A percentile compares a stretch with the other conserved stretches of the same genome.
Conservation (phyloP, 2,888 invertebrate genomes). For the Gibbula magus region DNA sequence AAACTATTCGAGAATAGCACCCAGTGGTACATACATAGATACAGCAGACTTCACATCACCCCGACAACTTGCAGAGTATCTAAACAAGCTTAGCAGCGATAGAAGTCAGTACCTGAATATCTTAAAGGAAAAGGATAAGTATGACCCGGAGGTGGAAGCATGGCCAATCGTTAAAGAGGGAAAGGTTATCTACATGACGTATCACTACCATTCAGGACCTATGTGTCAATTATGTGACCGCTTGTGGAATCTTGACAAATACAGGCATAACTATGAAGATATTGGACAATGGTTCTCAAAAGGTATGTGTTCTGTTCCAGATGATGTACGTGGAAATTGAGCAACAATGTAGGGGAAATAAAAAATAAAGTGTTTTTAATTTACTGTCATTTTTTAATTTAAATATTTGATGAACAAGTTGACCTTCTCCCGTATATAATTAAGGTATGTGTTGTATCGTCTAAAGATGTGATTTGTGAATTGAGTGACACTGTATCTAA, state of each 20-base stretch:
- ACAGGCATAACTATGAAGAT: neutral
- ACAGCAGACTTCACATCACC: conserved; percentile 27
- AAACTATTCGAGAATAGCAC: conserved; percentile 6
- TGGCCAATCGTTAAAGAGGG: conserved; percentile 16
- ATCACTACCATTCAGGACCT: conserved; percentile 31
- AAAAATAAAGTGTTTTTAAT: no score
- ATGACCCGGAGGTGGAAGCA: conserved; percentile 26
- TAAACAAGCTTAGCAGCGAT: conserved; percentile 28
- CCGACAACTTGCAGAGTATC: conserved; percentile 30
- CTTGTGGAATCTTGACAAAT: conserved; percentile 36
- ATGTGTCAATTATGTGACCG: conserved; percentile 38
- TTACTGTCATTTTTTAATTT: no score
- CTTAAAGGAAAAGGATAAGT: conserved; percentile 30
- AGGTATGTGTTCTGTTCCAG: conserved; percentile 21
- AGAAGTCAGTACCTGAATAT: conserved; percentile 23
- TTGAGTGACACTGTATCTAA: no score
- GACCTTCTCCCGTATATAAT: no score
- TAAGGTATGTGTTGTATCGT: no score
- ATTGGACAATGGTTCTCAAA: conserved; percentile 24
- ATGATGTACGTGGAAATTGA: neutral
- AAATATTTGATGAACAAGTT: no score
- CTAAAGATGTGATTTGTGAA: no score
- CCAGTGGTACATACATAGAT: conserved; percentile 26
- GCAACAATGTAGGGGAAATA: no score
- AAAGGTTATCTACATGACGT: conserved; percentile 17